These are phyloP conservation scores for Sinocyclocheilus rhinocerous DNA, from an alignment of 2,113 vertebrate species.

Conservation along the genomic window DNA sequence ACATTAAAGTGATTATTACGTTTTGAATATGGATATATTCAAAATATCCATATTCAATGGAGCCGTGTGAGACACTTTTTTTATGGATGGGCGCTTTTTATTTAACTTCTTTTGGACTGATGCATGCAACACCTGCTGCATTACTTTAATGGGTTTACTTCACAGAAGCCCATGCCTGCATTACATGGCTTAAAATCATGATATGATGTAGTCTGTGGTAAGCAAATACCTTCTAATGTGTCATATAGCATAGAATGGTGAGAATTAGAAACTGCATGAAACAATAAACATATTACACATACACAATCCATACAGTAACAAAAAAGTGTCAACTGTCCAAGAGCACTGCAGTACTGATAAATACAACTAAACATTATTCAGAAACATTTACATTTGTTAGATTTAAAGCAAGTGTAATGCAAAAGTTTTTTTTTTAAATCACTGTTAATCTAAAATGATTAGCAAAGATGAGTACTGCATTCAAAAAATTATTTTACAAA, in stretches of 20 bases:
- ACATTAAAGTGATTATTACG: no score
- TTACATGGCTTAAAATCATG: background rate
- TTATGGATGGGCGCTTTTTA: no score
- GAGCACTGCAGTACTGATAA: background rate
- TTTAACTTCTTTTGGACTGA: no score
- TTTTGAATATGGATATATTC: no score
- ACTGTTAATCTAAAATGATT: background rate
- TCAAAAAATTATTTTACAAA: no score
- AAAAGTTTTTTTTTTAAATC: background rate
- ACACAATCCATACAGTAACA: background rate
- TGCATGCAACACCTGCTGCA: background rate
- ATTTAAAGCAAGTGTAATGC: background rate
- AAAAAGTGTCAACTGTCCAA: background rate
- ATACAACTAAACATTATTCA: background rate
- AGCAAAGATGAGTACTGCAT: no score
- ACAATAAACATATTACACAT: background rate
- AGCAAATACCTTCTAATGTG: background rate
- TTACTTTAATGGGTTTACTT: background rate
- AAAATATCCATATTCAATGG: no score
- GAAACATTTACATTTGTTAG: background rate
- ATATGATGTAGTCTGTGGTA: no score
- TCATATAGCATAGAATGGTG: background rate
- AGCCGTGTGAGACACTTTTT: no score
- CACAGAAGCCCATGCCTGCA: background rate
- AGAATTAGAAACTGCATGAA: background rate